Conservation (phyloP, 1,140 invertebrate genomes). For the Tyrophagus putrescentiae region DNA sequence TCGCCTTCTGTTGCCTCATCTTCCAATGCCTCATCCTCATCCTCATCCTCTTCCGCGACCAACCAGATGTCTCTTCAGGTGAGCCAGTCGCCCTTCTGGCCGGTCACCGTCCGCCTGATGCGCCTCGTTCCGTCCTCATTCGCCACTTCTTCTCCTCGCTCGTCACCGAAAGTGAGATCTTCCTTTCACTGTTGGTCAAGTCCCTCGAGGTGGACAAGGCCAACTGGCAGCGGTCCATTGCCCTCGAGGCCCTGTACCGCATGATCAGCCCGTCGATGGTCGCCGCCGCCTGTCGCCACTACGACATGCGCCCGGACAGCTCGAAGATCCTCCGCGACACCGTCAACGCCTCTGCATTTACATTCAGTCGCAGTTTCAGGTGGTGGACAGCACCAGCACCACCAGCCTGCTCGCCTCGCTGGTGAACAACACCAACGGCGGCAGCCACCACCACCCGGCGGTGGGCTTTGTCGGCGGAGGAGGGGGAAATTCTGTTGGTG, state of each 20-base stretch:
- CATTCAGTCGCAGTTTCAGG: conserved; percentile 79
- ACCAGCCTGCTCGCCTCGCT: conserved; percentile 24
- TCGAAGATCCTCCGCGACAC: conserved; percentile 86
- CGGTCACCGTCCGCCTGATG: conserved; percentile 83
- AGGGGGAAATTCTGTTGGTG: too few species aligned
- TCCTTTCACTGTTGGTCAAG: conserved; percentile 87
- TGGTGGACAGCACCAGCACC: conserved; percentile 15
- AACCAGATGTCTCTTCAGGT: too few species aligned
- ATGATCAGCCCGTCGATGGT: conserved; percentile 61
- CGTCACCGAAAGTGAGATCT: conserved; percentile 96
- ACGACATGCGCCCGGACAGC: conserved; percentile 80
- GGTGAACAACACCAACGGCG: conserved; percentile 21
- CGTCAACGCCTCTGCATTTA: conserved; percentile 79
- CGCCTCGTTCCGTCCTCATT: conserved; percentile 78
- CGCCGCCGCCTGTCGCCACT: conserved; percentile 74
- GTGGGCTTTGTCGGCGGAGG: background rate
- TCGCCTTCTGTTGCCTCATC: background rate
- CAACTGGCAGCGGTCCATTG: conserved; percentile 60
- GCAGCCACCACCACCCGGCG: conserved; percentile 20
- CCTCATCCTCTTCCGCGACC: conserved; percentile 21
- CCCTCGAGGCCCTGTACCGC: conserved; percentile 12
- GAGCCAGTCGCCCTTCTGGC: conserved; percentile 86
- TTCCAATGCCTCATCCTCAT: background rate
- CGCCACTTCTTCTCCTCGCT: conserved; percentile 82
- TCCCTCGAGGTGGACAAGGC: conserved; percentile 93